Evolutionary conservation across 2,888 invertebrate genomes (phyloP).

Genomic region (Trissolcus brochymenae): DNA sequence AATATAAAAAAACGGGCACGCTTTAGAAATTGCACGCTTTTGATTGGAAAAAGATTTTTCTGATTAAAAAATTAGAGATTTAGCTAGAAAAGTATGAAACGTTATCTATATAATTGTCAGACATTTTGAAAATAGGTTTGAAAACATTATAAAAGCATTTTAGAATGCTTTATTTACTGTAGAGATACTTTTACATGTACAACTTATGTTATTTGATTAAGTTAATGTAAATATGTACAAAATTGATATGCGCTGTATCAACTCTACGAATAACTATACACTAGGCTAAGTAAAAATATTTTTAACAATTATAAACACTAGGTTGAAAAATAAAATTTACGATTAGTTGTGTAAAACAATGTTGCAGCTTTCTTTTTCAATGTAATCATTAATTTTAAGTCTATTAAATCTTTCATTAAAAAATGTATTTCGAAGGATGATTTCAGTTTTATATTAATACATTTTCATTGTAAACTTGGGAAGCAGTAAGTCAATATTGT

Average conservation of each 20-base stretch:
- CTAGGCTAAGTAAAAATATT: slow-evolving; percentile 42
- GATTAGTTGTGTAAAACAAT: slow-evolving; percentile 27
- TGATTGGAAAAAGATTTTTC: too few species aligned
- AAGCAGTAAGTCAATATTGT: too few species aligned
- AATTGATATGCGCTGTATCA: slow-evolving; percentile 40
- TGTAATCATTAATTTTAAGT: slow-evolving; percentile 15
- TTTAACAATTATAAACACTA: slow-evolving; percentile 32
- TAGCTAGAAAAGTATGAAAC: not conserved
- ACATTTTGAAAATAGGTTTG: too few species aligned
- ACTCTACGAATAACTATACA: slow-evolving; percentile 29
- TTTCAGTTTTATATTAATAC: too few species aligned
- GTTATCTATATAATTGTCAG: too few species aligned
- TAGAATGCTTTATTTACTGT: not conserved
- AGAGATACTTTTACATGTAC: slow-evolving; percentile 14
- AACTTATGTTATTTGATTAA: slow-evolving; percentile 35
- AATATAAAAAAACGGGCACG: too few species aligned
- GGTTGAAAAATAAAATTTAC: slow-evolving; percentile 13
- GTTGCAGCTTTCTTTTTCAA: slow-evolving; percentile 17
- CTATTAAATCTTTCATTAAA: too few species aligned
- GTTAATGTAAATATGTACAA: slow-evolving; percentile 49
- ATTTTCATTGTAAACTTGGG: too few species aligned
- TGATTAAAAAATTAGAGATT: too few species aligned
- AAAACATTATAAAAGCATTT: not conserved
- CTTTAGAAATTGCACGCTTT: too few species aligned
- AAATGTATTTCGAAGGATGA: too few species aligned